Evolutionary conservation across 35 echinoderm and acorn worm species (phyloP).

Genomic region (Hemicentrotus pulcherrimus): DNA sequence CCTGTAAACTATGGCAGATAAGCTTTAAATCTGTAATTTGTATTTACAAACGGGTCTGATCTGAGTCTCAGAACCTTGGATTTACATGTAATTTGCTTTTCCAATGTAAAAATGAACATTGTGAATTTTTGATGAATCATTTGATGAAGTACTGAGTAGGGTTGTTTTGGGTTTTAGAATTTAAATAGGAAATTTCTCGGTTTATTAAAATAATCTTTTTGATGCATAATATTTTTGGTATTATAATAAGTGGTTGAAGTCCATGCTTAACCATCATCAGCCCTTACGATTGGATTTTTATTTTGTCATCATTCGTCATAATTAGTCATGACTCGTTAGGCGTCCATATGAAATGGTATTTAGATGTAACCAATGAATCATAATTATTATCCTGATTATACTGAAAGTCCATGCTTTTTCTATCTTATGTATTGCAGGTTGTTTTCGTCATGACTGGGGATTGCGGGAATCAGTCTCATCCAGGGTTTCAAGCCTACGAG

Average conservation of each 20-base stretch:
- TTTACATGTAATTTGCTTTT: no score
- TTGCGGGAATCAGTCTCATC: slow-evolving; percentile 84
- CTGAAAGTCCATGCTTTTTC: neutral
- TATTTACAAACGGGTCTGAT: no score
- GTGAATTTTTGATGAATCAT: no score
- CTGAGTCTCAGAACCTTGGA: no score
- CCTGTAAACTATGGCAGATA: no score
- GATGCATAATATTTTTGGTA: no score
- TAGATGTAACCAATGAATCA: neutral
- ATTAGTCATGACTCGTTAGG: neutral
- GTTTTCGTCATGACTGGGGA: slow-evolving; percentile 98
- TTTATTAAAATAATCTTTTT: no score
- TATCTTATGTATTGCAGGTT: slow-evolving; percentile 66
- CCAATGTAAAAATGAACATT: no score
- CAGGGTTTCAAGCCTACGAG: slow-evolving; percentile 90
- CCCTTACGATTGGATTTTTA: neutral
- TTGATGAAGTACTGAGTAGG: no score
- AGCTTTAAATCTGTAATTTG: no score
- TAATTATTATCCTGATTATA: neutral
- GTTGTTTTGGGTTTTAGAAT: no score
- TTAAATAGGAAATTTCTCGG: no score
- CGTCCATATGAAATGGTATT: neutral
- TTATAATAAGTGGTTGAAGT: neutral
- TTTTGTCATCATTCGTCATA: neutral
- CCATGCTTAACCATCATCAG: neutral